Conservation (phyloP, 1,140 invertebrate species). For the Drosophila pseudoobscura region DNA sequence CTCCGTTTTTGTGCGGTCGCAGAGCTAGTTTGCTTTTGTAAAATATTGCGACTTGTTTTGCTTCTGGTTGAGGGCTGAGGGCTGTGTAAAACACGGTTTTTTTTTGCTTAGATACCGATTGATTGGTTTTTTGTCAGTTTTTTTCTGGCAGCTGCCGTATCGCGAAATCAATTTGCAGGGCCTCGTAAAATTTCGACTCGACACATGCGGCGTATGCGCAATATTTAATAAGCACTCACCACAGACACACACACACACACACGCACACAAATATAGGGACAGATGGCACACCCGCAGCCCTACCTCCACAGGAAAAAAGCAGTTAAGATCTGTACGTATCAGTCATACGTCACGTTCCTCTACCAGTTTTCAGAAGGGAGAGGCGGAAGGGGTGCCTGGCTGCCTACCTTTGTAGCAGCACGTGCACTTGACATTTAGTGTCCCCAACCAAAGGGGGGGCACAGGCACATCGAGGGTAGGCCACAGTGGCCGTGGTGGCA, state of each 20-base stretch:
- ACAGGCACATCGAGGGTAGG: constrained; percentile 8
- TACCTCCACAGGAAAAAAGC: neutral
- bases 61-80: constrained; percentile 26
- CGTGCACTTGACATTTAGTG: constrained; percentile 79
- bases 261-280: constrained; percentile 1
- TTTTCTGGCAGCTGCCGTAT: constrained; percentile 40
- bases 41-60: constrained; percentile 66
- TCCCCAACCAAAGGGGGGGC: neutral
- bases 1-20: neutral
- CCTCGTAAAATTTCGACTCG: constrained; percentile 57
- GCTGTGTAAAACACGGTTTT: constrained; percentile 41
- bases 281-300: neutral
- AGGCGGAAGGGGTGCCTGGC: constrained; percentile 19
- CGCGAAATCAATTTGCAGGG: constrained; percentile 60
- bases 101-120: constrained; percentile 24
- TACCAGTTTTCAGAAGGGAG: neutral
- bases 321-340: constrained; percentile 55
- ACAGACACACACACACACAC: neutral
- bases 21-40: constrained; percentile 36
- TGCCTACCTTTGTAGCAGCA: constrained; percentile 40
- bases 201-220: constrained; percentile 68
- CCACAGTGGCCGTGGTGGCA: neutral
- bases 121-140: constrained; percentile 25
- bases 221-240: constrained; percentile 71
- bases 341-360: constrained; percentile 75